Base-by-base conservation (phyloP, 2,888 invertebrate species). In the Sarcophaga caerulescens region DNA sequence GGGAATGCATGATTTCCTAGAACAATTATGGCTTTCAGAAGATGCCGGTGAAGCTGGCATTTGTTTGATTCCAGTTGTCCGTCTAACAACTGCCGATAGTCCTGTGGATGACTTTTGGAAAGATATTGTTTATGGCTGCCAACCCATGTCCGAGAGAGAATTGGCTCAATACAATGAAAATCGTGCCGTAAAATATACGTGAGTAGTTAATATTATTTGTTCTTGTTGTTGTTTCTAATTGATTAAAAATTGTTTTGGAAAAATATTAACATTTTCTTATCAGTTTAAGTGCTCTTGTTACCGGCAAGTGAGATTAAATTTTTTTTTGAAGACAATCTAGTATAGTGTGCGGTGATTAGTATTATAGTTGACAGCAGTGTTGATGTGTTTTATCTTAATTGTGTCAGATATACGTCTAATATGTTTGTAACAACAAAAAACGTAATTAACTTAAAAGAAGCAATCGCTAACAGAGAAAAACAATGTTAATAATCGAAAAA, bases 21-120 rank as follows among this genome's bases (percentile, higher is more conserved):
- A 93, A 92, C 92, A 94, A 87, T 93, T 94, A 89, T 96, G 95
- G 96, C 93, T 93, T 90, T 93, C 95, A 90, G 95, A 94, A 1
- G 93, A 93, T 5, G 92, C 92, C 19, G 92, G 91, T 5, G 93
- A 94, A 85, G 93, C 93, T 17, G 95, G 95, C 1, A 90, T 95
- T 44, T 93, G 92, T 65, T 90, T 95, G 11, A 25, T 94, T 63
- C 94, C 94, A 5, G 91, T 92, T 14, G 89, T 92, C 44, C 91
- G 93, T 8, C 81, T 94, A 1, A 92, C 93, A 63, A 93, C 92
- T 1, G 89, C 91, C n/a, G 83, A 81, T 19, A 81, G 86, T 12
- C 89, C 90, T 6, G 63, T 89, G 1, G 89, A 92, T 47, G 93
- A 93, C 1, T 88, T 89, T 59, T 95, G 94, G 94, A 89, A 91